phyloP scores from a whole-genome alignment of 92 coral and sea anemone genomes.

The Porites cylindrica region DNA sequence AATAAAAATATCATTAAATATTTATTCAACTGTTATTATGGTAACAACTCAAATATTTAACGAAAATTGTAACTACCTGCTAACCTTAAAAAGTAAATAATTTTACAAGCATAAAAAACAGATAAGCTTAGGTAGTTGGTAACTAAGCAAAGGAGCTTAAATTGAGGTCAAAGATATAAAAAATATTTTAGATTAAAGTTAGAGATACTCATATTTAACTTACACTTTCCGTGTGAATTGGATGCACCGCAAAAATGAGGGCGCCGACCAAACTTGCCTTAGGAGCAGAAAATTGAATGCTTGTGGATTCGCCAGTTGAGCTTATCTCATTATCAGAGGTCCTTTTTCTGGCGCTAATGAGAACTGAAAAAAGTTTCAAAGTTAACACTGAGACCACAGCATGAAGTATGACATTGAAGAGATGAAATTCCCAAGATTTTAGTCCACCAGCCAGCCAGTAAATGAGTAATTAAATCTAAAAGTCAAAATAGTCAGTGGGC shows the following conservation, averaged over 20 bases:
- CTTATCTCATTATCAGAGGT: not conserved
- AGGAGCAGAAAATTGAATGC: constrained; percentile 55
- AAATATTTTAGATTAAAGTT: not conserved
- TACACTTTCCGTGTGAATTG: constrained; percentile 94
- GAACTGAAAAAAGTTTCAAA: constrained; percentile 70
- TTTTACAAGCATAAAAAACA: not conserved
- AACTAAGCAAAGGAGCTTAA: not conserved
- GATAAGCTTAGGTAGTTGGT: not conserved
- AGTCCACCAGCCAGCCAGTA: constrained; percentile 89
- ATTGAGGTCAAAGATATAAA: constrained; percentile 19
- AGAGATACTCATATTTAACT: constrained; percentile 42
- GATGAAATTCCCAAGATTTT: constrained; percentile 88
- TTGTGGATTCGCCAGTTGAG: not conserved
- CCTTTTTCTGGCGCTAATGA: constrained; percentile 52
- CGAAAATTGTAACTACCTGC: constrained; percentile 13
- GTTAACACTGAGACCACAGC: constrained; percentile 73
- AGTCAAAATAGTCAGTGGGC: constrained; percentile 93
- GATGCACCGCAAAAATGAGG: constrained; percentile 86
- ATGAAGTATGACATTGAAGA: constrained; percentile 81
- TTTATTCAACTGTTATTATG: not conserved
- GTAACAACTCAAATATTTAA: constrained; percentile 10
- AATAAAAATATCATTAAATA: not conserved
- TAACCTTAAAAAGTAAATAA: not conserved
- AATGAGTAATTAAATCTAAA: constrained; percentile 89
- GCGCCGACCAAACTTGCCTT: constrained; percentile 75